phyloP scores from a whole-genome alignment of 2,888 invertebrate genomes.

The Metacarcinus magister region DNA sequence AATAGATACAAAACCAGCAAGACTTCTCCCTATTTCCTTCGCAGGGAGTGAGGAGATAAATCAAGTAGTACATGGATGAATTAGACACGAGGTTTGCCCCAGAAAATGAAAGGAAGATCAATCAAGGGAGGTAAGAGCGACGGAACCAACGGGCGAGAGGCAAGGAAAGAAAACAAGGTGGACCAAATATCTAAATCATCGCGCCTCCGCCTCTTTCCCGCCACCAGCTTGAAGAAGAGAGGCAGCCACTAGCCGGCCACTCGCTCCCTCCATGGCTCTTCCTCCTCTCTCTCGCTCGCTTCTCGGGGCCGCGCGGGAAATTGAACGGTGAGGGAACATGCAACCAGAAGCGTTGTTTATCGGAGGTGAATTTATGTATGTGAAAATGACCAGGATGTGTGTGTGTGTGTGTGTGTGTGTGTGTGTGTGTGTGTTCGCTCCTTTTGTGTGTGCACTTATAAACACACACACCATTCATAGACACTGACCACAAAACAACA shows the following conservation, averaged over 20 bases:
- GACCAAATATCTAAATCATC: conserved; percentile 12
- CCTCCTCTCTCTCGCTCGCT: conserved; percentile 16
- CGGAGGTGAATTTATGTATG: conserved; percentile 68
- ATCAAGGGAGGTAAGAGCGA: neutral
- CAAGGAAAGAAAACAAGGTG: neutral
- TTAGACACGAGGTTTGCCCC: neutral
- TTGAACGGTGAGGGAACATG: conserved; percentile 70
- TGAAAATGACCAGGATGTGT: conserved; percentile 63
- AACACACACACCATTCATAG: no score
- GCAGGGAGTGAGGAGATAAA: neutral
- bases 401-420: conserved; percentile 21
- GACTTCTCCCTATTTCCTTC: neutral
- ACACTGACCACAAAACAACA: neutral
- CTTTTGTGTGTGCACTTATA: neutral
- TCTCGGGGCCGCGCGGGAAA: conserved; percentile 63
- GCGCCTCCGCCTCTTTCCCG: neutral
- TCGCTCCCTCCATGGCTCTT: neutral
- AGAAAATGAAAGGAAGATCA: neutral
- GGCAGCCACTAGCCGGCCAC: neutral
- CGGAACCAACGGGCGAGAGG: neutral
- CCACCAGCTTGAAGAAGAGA: neutral
- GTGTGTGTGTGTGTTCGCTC: conserved; percentile 1
- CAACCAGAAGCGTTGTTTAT: conserved; percentile 73
- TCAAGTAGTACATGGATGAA: conserved; percentile 1
- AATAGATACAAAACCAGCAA: neutral